Base-by-base conservation (phyloP, 2,888 invertebrate species). In the Octodonta nipae region DNA sequence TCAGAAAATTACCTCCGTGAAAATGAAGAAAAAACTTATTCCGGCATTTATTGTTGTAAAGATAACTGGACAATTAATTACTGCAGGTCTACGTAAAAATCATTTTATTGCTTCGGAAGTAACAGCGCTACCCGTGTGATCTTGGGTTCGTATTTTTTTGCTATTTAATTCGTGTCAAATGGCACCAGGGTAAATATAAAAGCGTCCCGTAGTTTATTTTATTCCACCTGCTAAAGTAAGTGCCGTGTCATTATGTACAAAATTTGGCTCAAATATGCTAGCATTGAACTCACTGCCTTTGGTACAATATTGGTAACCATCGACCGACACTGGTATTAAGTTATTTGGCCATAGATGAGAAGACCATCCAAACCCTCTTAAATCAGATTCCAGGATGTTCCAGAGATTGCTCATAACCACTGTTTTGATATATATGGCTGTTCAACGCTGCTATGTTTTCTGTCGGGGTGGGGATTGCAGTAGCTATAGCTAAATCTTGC, bases 241-340 rank as follows among this genome's bases (percentile, higher is more conserved):
- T n/a, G 22, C 22, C 22, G 11, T 22, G 8, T 45, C 46, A 32
- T 40, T 47, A 20, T 42, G 45, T 34, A 49, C 36, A 17, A 42
- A 43, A 15, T 41, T 44, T 13, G 60, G 58, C 37, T 58, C 48
- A 35, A 56, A 60, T 16, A 60, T 53, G 42, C 58, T 60, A n/a
- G 63, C 63, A 40, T 63, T 62, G 38, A 63, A 63, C 51, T 63
- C 63, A 34, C 61, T 62, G 41, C 55, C 56, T 1, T 58, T 56
- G 7, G 56, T 55, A 28, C 51, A 56, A 44, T 54, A 56, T 35
- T 58, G 58, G 39, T 54, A 59, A 3, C 55, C 55, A 15, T 58
- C 58, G 33, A 50, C 52, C 14, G 55, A 51, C 27, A 52, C 33
- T 11, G 50, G 43, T 24, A 52, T 34, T 39, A 58, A 34, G 42